These are phyloP conservation scores for Drosophila demipolita DNA, from an alignment of 2,888 invertebrate species.

Conservation along the genomic window DNA sequence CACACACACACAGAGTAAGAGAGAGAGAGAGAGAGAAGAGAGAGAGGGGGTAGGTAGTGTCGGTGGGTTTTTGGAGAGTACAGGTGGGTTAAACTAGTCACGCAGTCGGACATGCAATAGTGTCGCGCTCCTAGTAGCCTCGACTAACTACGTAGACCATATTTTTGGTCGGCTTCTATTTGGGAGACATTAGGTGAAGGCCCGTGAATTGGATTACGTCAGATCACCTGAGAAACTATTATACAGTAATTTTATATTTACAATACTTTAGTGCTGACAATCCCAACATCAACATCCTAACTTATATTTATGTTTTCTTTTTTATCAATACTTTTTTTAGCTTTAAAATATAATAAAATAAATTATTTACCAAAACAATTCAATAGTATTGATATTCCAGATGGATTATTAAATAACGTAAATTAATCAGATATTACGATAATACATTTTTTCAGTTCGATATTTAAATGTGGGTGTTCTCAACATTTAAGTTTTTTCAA, in stretches of 20 bases:
- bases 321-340: background rate
- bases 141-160: slow-evolving; percentile 37
- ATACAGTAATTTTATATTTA: background rate
- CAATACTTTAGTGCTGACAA: background rate
- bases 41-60: background rate
- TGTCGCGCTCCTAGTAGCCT: slow-evolving; percentile 44
- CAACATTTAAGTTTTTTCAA: background rate
- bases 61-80: slow-evolving; percentile 27
- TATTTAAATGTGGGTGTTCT: background rate
- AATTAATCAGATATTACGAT: background rate
- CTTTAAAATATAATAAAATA: background rate
- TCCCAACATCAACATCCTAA: background rate
- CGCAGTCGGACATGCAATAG: slow-evolving; percentile 76
- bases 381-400: background rate
- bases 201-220: slow-evolving; percentile 43
- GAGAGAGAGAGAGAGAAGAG: slow-evolving; percentile 1
- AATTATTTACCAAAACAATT: background rate
- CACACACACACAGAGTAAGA: background rate
- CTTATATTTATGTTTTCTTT: background rate
- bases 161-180: slow-evolving; percentile 54
- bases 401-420: background rate
- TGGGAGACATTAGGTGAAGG: slow-evolving; percentile 38
- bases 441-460: background rate
- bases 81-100: slow-evolving; percentile 76
- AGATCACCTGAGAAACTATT: background rate